Percentiles rank a stretch among this genome's conserved stretches.
Conservation (phyloP, 2,888 invertebrate species). For the Eretmocerus hayati region DNA sequence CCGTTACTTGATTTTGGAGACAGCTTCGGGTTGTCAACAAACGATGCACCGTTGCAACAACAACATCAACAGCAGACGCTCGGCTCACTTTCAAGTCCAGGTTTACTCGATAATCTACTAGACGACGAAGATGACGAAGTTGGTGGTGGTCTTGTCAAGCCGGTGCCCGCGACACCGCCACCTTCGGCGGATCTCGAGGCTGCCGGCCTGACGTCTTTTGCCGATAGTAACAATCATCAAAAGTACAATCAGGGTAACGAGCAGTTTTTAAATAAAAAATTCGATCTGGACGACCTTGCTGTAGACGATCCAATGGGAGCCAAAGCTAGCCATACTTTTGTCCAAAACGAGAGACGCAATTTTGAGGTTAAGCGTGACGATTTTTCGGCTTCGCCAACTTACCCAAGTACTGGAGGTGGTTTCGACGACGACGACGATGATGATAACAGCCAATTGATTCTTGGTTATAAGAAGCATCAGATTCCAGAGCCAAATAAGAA, state of each 20-base stretch:
- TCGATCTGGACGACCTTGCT: constrained; percentile 14
- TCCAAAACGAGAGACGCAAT: constrained; percentile 30
- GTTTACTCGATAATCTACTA: constrained; percentile 26
- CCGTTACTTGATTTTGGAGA: constrained; percentile 22
- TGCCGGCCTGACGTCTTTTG: background rate
- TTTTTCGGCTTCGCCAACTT: constrained; percentile 4
- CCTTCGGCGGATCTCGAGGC: constrained; percentile 34
- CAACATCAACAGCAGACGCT: constrained; percentile 2
- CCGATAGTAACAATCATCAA: too few species aligned
- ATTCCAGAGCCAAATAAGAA: background rate
- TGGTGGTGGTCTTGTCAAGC: constrained; percentile 22
- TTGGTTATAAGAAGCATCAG: too few species aligned
- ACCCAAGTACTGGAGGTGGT: too few species aligned
- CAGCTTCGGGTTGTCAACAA: constrained; percentile 6
- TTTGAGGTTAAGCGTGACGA: constrained; percentile 5
- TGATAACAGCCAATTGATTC: too few species aligned
- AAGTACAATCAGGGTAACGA: constrained; percentile 18
- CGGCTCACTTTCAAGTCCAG: background rate
- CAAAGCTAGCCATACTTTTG: constrained; percentile 35
- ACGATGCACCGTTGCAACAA: background rate
- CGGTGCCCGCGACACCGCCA: constrained; percentile 38
- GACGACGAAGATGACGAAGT: constrained; percentile 28
- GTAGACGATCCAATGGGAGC: too few species aligned
- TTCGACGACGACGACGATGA: background rate
- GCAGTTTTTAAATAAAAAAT: constrained; percentile 11